Conservation (phyloP, 2,888 invertebrate genomes). For the Quadroppia sp. region DNA sequence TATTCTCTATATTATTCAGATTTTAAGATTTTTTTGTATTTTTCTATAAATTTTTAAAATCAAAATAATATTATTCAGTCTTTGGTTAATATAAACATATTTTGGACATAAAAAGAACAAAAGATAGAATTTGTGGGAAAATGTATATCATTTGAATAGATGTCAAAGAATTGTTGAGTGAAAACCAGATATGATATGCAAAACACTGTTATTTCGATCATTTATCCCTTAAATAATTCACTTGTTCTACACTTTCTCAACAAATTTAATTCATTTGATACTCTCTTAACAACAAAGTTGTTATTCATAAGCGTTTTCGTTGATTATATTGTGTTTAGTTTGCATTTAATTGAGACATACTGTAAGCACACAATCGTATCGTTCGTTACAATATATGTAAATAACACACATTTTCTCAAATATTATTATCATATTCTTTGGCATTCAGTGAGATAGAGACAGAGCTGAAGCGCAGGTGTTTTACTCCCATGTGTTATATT, state of each 20-base stretch:
- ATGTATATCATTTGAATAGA: background rate
- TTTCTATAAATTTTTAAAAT: background rate
- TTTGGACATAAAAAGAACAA: background rate
- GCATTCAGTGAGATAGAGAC: background rate
- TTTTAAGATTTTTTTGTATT: background rate
- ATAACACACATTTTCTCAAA: slow-evolving; percentile 6
- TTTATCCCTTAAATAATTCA: slow-evolving; percentile 29
- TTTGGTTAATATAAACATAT: background rate
- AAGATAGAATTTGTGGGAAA: background rate
- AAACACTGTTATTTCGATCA: slow-evolving; percentile 5
- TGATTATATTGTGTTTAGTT: slow-evolving; percentile 16
- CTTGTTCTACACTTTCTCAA: slow-evolving; percentile 16
- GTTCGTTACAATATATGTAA: slow-evolving; percentile 16
- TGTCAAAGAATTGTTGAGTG: slow-evolving; percentile 13
- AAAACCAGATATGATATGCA: slow-evolving; percentile 9
- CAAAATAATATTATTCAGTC: background rate
- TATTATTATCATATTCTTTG: background rate
- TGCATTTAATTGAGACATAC: slow-evolving; percentile 29
- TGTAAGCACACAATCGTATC: slow-evolving; percentile 8
- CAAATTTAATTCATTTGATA: background rate
- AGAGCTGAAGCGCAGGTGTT: slow-evolving; percentile 12
- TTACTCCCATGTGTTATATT: slow-evolving; percentile 31
- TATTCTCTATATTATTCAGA: background rate
- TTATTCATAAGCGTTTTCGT: slow-evolving; percentile 13
- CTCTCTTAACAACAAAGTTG: background rate